Base-by-base conservation (phyloP, 1,140 invertebrate genomes). In the Cyclargus thomasi region DNA sequence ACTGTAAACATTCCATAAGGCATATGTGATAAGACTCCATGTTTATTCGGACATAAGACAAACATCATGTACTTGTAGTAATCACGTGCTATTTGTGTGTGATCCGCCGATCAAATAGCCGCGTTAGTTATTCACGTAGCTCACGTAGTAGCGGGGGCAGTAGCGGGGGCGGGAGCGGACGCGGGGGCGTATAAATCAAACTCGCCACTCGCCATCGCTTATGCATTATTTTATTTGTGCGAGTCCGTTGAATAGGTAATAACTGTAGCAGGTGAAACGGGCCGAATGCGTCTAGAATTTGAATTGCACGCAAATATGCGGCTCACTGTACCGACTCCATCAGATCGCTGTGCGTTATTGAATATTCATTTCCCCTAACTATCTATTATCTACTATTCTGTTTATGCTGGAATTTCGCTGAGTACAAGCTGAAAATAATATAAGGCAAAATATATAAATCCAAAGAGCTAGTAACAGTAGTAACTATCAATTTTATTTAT, bases 201-300 rank as follows among this genome's bases (percentile, higher is more conserved):
- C 85, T 84, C 81, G 81, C 85, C 80, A 85, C 83, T 83, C 85
- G 86, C 85, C 80, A 84, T 88, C 86, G 88, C 84, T 88, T 90
- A 90, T 90, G 80, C 85, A 90, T 88, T 90, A 90, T 90, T 90
- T 90, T 90, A 90, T 90, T 90, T 90, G 88, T 86, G 81, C 84
- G 84, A 85, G 82, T 81, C 78, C 81, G 84, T 78, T 90, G 88
- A 90, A 90, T 90, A 87, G 87, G 83, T 87, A 85, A 90, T 90
- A 90, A 86, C 84, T 83, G 81, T 85, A 80, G 80, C 84, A 86
- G 83, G 81, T 87, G 83, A 85, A 90, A 85, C 75, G 80, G 76
- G 78, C 76, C 73, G 77, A 76, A 82, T 79, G 82, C 76, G 77
- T 71, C 57, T 70, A 67, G 83, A 86, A 85, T 88, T 83, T 75